Base-by-base conservation (phyloP, 2,888 invertebrate species). In the Acleris cristana region DNA sequence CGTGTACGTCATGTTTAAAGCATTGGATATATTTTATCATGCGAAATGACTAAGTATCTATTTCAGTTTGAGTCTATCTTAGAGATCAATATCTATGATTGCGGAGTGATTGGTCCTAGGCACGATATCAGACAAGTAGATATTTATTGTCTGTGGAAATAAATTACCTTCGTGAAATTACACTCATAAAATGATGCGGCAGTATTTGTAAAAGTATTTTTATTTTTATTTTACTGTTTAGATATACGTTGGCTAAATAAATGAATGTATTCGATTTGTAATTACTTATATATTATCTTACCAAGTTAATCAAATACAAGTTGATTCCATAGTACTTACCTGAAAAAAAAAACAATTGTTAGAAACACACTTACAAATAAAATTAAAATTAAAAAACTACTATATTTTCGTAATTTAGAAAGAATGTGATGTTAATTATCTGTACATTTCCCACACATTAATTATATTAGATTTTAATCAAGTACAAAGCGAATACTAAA, bases 101-200 rank as follows among this genome's bases (percentile, higher is more conserved):
- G 61, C 51, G 23, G 34, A 57, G 56, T 66, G 66, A 66, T 66
- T 66, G 56, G 52, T 52, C 45, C 66, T 62, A 66, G 66, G 49
- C 66, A 66, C 61, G 66, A 57, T 62, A 66, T 66, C 55, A 51
- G 49, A 19, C 66, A 56, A 49, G 56, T 62, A 52, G 54, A 51
- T 57, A 23, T 57, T 19, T 48, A 23, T 58, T 57, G 66, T 51
- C 66, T 62, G 49, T 44, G 45, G 30, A 59, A 62, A 51, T 48
- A 19, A 14, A 55, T 18, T 30, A 54, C 30, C 10, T 40, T 7
- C 19, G 40, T 19, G 19, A 21, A 40, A 40, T 40, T 14, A 14
- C 40, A 40, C 34, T 34, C 34, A 40, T 40, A 40, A 40, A 40
- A 40, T 40, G 40, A 40, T 40, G 40, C 1, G 14, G 40, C 14